A percentile compares a stretch with the other conserved stretches of the same genome.
phyloP scores from a whole-genome alignment of 92 coral and sea anemone genomes.

The Micromussa lordhowensis region DNA sequence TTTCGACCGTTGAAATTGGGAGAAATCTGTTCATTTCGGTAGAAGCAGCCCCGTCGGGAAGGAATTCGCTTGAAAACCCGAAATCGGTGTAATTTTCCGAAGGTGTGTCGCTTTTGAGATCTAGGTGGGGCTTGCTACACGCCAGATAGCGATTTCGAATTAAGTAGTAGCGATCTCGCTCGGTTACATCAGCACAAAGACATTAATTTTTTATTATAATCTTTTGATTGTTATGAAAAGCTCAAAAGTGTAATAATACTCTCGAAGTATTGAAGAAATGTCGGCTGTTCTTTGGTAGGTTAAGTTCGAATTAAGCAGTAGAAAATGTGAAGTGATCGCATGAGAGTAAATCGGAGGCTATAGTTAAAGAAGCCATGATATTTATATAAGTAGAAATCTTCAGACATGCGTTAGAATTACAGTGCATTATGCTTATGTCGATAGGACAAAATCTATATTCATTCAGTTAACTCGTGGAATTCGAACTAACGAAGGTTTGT shows the following conservation, averaged over 20 bases:
- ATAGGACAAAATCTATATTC: slow-evolving; percentile 30
- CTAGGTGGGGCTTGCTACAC: slow-evolving; percentile 57
- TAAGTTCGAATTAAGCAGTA: neutral
- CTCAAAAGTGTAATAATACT: slow-evolving; percentile 51
- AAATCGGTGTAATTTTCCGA: slow-evolving; percentile 67
- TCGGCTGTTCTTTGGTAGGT: neutral
- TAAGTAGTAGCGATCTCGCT: slow-evolving; percentile 57
- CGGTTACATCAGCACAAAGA: slow-evolving; percentile 54
- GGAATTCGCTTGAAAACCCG: slow-evolving; percentile 62
- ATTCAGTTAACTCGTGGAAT: slow-evolving; percentile 27
- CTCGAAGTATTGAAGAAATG: slow-evolving; percentile 22
- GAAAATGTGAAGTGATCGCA: slow-evolving; percentile 13
- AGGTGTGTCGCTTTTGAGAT: slow-evolving; percentile 50
- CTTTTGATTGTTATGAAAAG: slow-evolving; percentile 71
- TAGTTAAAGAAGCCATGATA: slow-evolving; percentile 23
- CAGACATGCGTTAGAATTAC: slow-evolving; percentile 10
- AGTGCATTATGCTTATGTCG: neutral
- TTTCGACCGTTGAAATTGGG: slow-evolving; percentile 17
- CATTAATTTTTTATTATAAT: slow-evolving; percentile 68
- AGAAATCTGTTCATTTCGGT: slow-evolving; percentile 24
- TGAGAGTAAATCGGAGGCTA: slow-evolving; percentile 1
- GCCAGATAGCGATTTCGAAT: slow-evolving; percentile 49
- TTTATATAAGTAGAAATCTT: slow-evolving; percentile 41
- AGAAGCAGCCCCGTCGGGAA: slow-evolving; percentile 35
- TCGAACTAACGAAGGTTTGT: neutral